Evolutionary conservation across 2,113 vertebrate genomes (phyloP), one percentile per base, ranked within the genome.

Genomic region (Tragulus kanchil): DNA sequence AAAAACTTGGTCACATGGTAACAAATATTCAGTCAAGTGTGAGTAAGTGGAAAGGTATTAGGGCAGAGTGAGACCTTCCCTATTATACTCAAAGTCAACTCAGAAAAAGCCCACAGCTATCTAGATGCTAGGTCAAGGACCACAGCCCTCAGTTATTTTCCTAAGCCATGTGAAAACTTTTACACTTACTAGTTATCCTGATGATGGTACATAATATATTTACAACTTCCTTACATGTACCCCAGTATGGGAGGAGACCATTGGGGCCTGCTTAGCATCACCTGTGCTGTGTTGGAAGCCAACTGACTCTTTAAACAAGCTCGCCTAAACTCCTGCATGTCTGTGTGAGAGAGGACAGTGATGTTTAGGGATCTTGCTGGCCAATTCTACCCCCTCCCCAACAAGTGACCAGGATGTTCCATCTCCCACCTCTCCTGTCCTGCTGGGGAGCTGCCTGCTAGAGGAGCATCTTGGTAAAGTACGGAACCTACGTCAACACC

Each of bases 321-420:
- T 23, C 23, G 1, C 4, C 61, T 45, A 13, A 10, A 14, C 67
- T 54, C 52, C 52, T 86, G 69, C 28, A 85, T 59, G 10, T 54
- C 87, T 5, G 0, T 11, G 26, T 14, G 36, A 8, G 4, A 50
- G 21, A 19, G 1, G 69, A 13, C 8, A 12, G 23, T 48, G 61
- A 61, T 28, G 8, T 17, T 45, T 36, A 45, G 78, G 3, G 45
- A 52, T 19, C n/a, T 45, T 88, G 3, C 61, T 23, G 36, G 21
- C 11, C 0, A 0, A 31, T n/a, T n/a, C n/a, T n/a, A 52, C n/a
- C 15, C 36, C 42, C 17, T 9, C 31, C 25, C n/a, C 5, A 3
- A 0, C 28, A 1, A 21, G 56, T 56, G 50, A 90, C 31, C 59
- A 28, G 0, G 54, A 14, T 62, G 58, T 58, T 61, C 26, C 5